phyloP scores from a whole-genome alignment of 2,113 vertebrate species.

The Microcebus ravelobensis region DNA sequence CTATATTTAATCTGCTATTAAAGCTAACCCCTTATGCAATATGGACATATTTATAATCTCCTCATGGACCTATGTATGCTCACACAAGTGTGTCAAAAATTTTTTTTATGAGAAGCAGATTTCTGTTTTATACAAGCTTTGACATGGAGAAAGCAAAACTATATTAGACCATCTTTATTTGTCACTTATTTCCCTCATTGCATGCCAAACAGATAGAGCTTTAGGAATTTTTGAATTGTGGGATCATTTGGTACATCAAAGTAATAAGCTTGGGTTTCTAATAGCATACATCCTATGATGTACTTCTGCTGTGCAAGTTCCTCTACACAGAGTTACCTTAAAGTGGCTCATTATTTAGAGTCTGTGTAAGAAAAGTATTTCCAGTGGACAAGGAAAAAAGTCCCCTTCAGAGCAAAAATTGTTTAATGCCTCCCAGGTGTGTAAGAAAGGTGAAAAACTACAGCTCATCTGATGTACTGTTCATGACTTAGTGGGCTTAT shows the following conservation, averaged over 20 bases:
- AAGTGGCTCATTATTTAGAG: slow-evolving; percentile 79
- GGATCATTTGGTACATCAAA: slow-evolving; percentile 72
- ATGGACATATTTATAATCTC: slow-evolving; percentile 74
- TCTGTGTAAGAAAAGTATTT: slow-evolving; percentile 64
- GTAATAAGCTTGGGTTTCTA: slow-evolving; percentile 66
- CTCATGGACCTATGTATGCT: slow-evolving; percentile 10
- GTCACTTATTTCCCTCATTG: slow-evolving; percentile 49
- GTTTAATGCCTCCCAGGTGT: slow-evolving; percentile 80
- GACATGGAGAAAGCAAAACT: slow-evolving; percentile 35
- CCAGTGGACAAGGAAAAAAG: slow-evolving; percentile 71
- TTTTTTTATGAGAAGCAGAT: slow-evolving; percentile 47
- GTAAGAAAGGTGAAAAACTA: slow-evolving; percentile 79
- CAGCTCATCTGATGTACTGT: slow-evolving; percentile 64
- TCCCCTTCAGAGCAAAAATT: slow-evolving; percentile 77
- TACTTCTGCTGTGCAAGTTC: slow-evolving; percentile 47
- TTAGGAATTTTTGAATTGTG: slow-evolving; percentile 66
- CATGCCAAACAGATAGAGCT: slow-evolving; percentile 53
- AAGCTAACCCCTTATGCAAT: slow-evolving; percentile 78
- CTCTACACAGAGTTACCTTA: slow-evolving; percentile 72
- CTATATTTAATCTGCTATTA: slow-evolving; percentile 58
- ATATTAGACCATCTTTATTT: slow-evolving; percentile 59
- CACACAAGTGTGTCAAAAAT: slow-evolving; percentile 40
- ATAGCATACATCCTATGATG: slow-evolving; percentile 5
- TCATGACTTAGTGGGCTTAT: slow-evolving; percentile 77
- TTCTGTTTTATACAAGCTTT: slow-evolving; percentile 60